Conservation (phyloP, 2,888 invertebrate genomes). For the Sussaba pulchella region DNA sequence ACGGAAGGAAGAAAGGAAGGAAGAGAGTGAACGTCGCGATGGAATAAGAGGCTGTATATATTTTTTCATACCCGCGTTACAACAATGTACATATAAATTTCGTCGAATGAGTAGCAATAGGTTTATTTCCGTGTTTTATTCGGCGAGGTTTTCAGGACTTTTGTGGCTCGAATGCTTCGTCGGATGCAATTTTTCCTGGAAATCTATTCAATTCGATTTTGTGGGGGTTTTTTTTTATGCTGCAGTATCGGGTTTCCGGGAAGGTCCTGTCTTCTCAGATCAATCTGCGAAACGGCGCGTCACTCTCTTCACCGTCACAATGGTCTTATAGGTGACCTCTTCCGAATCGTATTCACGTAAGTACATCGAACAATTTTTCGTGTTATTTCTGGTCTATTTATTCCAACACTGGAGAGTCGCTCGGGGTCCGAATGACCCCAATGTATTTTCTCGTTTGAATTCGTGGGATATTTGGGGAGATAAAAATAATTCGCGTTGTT, state of each 20-base stretch:
- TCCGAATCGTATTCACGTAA: slow-evolving; percentile 81
- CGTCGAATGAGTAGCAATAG: slow-evolving; percentile 39
- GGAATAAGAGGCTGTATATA: slow-evolving; percentile 35
- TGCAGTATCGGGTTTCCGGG: slow-evolving; percentile 79
- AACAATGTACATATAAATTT: slow-evolving; percentile 3
- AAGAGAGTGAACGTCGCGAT: background rate
- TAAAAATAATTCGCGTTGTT: too few relatives aligned
- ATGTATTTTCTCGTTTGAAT: too few relatives aligned
- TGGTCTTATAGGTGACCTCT: slow-evolving; percentile 80
- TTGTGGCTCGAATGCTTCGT: slow-evolving; percentile 56
- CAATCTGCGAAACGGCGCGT: slow-evolving; percentile 80
- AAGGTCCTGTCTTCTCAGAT: slow-evolving; percentile 78
- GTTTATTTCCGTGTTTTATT: background rate
- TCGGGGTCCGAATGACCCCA: too few relatives aligned
- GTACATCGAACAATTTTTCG: slow-evolving; percentile 61
- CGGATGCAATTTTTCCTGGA: slow-evolving; percentile 41
- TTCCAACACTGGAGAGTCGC: too few relatives aligned
- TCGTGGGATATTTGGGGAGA: too few relatives aligned
- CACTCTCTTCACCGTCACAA: slow-evolving; percentile 75
- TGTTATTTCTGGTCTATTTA: too few relatives aligned
- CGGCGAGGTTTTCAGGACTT: slow-evolving; percentile 10
- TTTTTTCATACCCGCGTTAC: too few relatives aligned
- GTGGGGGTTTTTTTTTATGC: slow-evolving; percentile 24
- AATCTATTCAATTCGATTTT: too few relatives aligned
- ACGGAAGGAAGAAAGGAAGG: slow-evolving; percentile 43